Evolutionary conservation across 1,140 invertebrate genomes (phyloP).

Genomic region (Drosophila kikkawai): DNA sequence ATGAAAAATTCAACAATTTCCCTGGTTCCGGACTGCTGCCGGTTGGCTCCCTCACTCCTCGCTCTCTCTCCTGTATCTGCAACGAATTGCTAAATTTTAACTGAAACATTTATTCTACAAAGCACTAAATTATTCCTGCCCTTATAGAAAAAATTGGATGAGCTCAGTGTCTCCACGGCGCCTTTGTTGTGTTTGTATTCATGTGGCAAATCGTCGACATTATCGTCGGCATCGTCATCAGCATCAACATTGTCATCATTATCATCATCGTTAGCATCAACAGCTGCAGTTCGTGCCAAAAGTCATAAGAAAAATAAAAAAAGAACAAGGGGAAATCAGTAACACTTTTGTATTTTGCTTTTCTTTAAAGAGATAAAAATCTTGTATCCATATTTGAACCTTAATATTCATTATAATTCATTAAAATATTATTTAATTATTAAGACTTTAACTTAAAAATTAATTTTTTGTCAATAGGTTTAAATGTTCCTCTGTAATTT

Average conservation of each 20-base stretch:
- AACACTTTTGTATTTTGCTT: slow-evolving; percentile 9
- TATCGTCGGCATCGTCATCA: slow-evolving; percentile 52
- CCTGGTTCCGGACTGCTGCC: slow-evolving; percentile 46
- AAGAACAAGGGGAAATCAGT: slow-evolving; percentile 13
- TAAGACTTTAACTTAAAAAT: not conserved
- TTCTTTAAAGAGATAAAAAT: not conserved
- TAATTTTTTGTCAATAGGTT: not conserved
- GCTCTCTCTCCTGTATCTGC: slow-evolving; percentile 14
- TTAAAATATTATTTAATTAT: no score
- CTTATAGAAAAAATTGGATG: slow-evolving; percentile 38
- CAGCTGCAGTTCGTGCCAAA: slow-evolving; percentile 68
- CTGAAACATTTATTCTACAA: slow-evolving; percentile 79
- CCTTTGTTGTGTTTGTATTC: slow-evolving; percentile 55
- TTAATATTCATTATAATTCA: not conserved
- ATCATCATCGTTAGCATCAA: slow-evolving; percentile 39
- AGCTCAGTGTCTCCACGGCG: slow-evolving; percentile 14
- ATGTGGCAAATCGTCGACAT: slow-evolving; percentile 77
- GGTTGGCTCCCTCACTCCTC: not conserved
- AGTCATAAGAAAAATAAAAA: slow-evolving; percentile 55
- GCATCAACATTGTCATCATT: slow-evolving; percentile 23
- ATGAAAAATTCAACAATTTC: slow-evolving; percentile 84
- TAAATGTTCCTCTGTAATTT: not conserved
- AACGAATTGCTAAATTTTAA: slow-evolving; percentile 81
- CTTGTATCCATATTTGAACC: no score
- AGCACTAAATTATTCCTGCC: slow-evolving; percentile 76